Evolutionary conservation across 1,140 invertebrate species (phyloP).

Genomic region (Caenorhabditis brenneri): DNA sequence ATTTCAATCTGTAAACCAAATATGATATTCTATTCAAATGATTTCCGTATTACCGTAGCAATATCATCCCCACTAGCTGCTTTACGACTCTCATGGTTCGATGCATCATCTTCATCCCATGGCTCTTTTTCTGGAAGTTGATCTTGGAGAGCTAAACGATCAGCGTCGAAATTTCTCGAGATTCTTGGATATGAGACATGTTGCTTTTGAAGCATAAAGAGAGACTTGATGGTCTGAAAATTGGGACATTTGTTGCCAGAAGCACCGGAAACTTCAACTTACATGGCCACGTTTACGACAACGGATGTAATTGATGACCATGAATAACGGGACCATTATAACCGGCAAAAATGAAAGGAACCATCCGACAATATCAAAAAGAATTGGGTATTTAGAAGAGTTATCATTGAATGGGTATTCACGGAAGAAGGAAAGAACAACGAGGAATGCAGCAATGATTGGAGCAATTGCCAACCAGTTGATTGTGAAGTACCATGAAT

Average conservation of each 20-base stretch:
- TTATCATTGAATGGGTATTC: not conserved
- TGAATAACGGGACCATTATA: not conserved
- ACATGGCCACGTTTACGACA: not conserved
- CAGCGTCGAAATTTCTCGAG: not conserved
- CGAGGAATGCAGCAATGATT: not conserved
- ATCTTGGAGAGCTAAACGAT: not conserved
- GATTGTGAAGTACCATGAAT: not conserved
- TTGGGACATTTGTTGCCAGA: too few relatives aligned
- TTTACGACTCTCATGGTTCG: not conserved
- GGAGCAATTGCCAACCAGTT: slow-evolving; percentile 12
- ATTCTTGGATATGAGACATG: slow-evolving; percentile 7
- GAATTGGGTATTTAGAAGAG: not conserved
- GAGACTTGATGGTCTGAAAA: not conserved
- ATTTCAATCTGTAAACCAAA: not conserved
- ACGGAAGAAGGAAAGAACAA: not conserved
- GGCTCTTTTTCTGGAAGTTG: slow-evolving; percentile 24
- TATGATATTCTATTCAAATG: not conserved
- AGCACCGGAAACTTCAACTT: not conserved
- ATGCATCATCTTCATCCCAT: slow-evolving; percentile 18
- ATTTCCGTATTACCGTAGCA: not conserved
- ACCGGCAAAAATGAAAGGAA: not conserved
- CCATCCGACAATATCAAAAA: slow-evolving; percentile 23
- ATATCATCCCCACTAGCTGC: not conserved
- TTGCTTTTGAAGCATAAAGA: slow-evolving; percentile 22
- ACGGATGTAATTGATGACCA: not conserved